Evolutionary conservation across 2,888 invertebrate genomes (phyloP).

Genomic region (Acrobasis repandana): DNA sequence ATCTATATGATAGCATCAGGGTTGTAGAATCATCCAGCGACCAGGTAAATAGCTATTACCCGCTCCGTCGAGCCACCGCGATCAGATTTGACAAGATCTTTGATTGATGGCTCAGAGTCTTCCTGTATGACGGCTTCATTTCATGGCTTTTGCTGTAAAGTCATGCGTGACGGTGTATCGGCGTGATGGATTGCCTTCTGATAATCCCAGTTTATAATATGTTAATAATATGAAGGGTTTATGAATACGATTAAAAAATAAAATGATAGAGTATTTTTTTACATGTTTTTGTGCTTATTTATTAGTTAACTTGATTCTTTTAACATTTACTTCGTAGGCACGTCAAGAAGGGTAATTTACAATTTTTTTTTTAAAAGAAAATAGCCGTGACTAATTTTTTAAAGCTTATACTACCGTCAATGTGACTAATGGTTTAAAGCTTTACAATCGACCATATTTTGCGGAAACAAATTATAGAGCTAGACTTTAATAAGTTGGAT

Average conservation of each 20-base stretch:
- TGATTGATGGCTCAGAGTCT: slow-evolving; percentile 69
- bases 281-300: too few species aligned
- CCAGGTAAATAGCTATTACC: slow-evolving; percentile 80
- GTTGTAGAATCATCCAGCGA: slow-evolving; percentile 27
- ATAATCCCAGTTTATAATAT: slow-evolving; percentile 24
- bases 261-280: not conserved
- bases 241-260: not conserved
- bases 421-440: too few species aligned
- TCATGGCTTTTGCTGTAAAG: slow-evolving; percentile 65
- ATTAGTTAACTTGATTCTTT: too few species aligned
- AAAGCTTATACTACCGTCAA: too few species aligned
- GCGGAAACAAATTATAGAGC: too few species aligned
- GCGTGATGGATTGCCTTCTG: slow-evolving; percentile 41
- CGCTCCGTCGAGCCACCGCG: slow-evolving; percentile 69
- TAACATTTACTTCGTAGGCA: too few species aligned
- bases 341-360: too few species aligned
- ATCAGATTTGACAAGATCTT: slow-evolving; percentile 70
- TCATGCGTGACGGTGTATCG: slow-evolving; percentile 52
- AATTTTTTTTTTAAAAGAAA: too few species aligned
- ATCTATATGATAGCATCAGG: too few species aligned
- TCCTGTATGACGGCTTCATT: slow-evolving; percentile 65
- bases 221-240: not conserved
- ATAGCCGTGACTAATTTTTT: too few species aligned
- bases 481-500: too few species aligned
- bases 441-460: too few species aligned